Conservation (phyloP, 1,140 invertebrate species). For the Micrasema minimum region DNA sequence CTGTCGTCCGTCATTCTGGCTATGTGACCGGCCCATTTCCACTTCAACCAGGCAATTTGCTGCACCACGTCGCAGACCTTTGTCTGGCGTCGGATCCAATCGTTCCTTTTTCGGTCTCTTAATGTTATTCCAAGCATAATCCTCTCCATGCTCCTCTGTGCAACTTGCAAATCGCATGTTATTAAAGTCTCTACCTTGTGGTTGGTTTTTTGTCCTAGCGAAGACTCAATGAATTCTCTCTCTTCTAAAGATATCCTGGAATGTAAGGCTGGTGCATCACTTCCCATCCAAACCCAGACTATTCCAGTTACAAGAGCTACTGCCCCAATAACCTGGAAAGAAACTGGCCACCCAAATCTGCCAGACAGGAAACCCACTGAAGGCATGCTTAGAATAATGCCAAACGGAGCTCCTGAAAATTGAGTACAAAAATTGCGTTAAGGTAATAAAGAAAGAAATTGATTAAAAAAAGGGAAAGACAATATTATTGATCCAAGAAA, state of each 20-base stretch:
- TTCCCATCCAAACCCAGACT: conserved; percentile 56
- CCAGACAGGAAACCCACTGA: conserved; percentile 37
- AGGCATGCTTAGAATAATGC: conserved; percentile 47
- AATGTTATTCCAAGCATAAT: too few relatives aligned
- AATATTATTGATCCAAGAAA: too few relatives aligned
- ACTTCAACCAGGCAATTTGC: too few relatives aligned
- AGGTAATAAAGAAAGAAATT: background rate
- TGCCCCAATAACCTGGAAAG: conserved; percentile 62
- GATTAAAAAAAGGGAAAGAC: too few relatives aligned
- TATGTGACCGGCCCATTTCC: too few relatives aligned
- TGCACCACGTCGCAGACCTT: too few relatives aligned
- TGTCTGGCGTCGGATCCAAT: too few relatives aligned
- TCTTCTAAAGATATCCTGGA: conserved; percentile 58
- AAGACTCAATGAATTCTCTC: conserved; percentile 60
- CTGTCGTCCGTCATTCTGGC: too few relatives aligned
- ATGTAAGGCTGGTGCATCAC: conserved; percentile 59
- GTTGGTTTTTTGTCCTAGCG: conserved; percentile 55
- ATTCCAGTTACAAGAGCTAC: conserved; percentile 56
- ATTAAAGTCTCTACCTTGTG: conserved; percentile 39
- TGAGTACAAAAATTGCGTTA: too few relatives aligned
- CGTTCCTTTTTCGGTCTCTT: too few relatives aligned
- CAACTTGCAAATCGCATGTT: too few relatives aligned
- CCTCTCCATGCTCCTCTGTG: too few relatives aligned
- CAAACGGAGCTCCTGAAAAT: conserved; percentile 46
- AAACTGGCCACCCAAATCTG: conserved; percentile 52